Base-by-base conservation (phyloP, 2,888 invertebrate species). In the Timema cristinae region DNA sequence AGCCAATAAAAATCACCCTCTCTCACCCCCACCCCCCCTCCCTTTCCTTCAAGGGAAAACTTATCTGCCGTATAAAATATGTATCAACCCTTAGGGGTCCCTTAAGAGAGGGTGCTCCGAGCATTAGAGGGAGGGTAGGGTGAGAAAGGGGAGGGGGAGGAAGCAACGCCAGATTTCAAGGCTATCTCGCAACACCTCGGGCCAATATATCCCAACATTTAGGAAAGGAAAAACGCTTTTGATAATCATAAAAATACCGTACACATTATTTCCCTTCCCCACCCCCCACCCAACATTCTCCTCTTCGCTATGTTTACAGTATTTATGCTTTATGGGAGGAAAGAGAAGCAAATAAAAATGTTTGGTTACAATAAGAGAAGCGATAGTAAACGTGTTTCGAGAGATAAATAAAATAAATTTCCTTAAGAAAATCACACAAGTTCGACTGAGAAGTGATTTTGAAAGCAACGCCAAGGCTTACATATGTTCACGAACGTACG, bases 21-120 rank as follows among this genome's bases (percentile, higher is more conserved):
- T 2, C 32, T 32, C 32, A 32, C 32, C 1, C 32, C 32, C 16
- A 8, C 16, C 1, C 63, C 32, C 61, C 6, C 61, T 61, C 61
- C 61, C 13, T 13, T 54, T n/a, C 1, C 54, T n/a, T n/a, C 11
- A 13, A 48, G 47, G 11, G 63, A 32, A 16, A 48, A 63, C 63
- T 63, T 63, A 63, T 63, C 63, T 63, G 10, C 63, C 16, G 63
- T 63, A 63, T 63, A 63, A 63, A 63, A 63, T 63, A 63, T 63
- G 63, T 63, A 63, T 63, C 47, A 63, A 32, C 16, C 63, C 63
- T 63, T 48, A 32, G 63, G 63, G 63, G 63, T 63, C 63, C 63
- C 63, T 63, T 63, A 63, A 63, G 63, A 63, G 63, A 63, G 32
- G 63, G 47, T 32, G 63, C 63, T 13, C 32, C 47, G 5, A 32